Evolutionary conservation across 2,888 invertebrate species (phyloP).

Genomic region (Eucera pruinosa): DNA sequence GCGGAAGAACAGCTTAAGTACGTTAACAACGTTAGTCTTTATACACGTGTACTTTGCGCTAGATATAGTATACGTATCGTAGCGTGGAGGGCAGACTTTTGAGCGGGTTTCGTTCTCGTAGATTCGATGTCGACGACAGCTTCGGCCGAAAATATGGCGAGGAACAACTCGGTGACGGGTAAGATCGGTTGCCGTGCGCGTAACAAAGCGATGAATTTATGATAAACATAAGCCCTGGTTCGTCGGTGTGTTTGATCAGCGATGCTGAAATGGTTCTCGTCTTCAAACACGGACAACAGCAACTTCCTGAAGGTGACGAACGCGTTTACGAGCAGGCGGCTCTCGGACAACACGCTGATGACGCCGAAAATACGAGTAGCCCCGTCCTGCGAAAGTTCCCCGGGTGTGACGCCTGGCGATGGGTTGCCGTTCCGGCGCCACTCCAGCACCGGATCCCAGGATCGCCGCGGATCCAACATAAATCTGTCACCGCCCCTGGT

Average conservation of each 20-base stretch:
- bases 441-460: constrained; percentile 96
- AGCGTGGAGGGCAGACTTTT: no score
- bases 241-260: constrained; percentile 83
- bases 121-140: constrained; percentile 82
- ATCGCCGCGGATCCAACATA: constrained; percentile 92
- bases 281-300: constrained; percentile 91
- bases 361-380: constrained; percentile 95
- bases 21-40: constrained; percentile 37
- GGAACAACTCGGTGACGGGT: constrained; percentile 85
- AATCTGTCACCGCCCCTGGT: constrained; percentile 96
- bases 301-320: constrained; percentile 94
- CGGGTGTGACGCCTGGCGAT: constrained; percentile 88
- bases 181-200: no score
- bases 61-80: no score
- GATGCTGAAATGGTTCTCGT: constrained; percentile 91
- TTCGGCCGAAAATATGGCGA: constrained; percentile 86
- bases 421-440: constrained; percentile 94
- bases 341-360: constrained; percentile 96
- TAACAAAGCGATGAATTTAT: no score
- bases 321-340: constrained; percentile 92
- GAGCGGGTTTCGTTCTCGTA: no score
- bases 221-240: no score
- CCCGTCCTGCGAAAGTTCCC: constrained; percentile 94
- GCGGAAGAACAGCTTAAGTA: constrained; percentile 92
- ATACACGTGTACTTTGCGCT: not conserved